Conservation (phyloP, 2,113 vertebrate genomes). For the Numenius arquata region DNA sequence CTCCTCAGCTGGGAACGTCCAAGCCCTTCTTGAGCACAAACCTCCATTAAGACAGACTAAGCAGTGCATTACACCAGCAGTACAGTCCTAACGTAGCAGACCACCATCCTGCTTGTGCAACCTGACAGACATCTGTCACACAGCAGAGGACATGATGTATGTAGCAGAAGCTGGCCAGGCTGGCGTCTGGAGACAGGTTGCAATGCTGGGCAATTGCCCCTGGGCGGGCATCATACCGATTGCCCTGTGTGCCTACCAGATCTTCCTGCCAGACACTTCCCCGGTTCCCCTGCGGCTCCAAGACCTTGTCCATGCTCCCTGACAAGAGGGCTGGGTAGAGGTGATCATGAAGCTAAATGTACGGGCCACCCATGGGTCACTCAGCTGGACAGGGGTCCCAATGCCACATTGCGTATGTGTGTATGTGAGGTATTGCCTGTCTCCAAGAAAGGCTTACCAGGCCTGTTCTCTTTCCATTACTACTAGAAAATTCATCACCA, state of each 20-base stretch:
- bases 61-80: not conserved
- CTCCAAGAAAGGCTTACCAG: not conserved
- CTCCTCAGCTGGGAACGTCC: not conserved
- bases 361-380: not conserved
- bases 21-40: not conserved
- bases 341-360: not conserved
- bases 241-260: not conserved
- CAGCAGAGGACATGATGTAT: not conserved
- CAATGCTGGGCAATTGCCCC: not conserved
- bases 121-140: not conserved
- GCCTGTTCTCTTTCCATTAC: not conserved
- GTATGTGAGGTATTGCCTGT: not conserved
- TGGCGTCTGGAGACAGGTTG: not conserved
- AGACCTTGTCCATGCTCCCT: not conserved
- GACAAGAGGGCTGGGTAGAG: not conserved
- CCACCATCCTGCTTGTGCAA: not conserved
- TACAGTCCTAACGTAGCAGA: not conserved
- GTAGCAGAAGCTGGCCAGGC: not conserved
- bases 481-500: not conserved
- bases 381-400: not conserved
- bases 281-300: fast-evolving
- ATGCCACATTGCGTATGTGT: not conserved
- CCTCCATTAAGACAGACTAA: not conserved
- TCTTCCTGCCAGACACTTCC: not conserved
- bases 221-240: fast-evolving